phyloP scores from a whole-genome alignment of 2,113 vertebrate genomes.

The Entelurus aequoreus region DNA sequence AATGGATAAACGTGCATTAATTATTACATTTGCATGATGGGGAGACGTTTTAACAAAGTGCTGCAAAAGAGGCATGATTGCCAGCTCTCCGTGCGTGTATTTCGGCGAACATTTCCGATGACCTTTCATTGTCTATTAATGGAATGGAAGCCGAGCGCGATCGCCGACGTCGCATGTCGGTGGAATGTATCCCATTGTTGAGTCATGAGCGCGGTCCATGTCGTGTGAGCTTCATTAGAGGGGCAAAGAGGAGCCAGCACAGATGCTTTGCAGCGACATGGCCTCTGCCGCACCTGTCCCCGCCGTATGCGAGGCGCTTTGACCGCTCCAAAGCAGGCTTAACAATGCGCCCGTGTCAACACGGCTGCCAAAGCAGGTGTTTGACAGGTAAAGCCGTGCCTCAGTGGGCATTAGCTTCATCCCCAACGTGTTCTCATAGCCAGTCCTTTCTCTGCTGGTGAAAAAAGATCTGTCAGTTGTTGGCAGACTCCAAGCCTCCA shows the following conservation, averaged over 20 bases:
- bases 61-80: conserved; percentile 43
- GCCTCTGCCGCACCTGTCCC: conserved; percentile 51
- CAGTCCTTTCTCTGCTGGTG: conserved; percentile 43
- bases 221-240: conserved; percentile 33
- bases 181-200: conserved; percentile 17
- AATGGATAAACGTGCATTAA: conserved; percentile 56
- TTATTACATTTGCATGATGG: conserved; percentile 48
- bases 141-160: conserved; percentile 14
- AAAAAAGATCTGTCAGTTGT: conserved; percentile 47
- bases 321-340: conserved; percentile 31
- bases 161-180: conserved; percentile 10
- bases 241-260: conserved; percentile 29
- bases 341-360: conserved; percentile 50
- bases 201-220: conserved; percentile 16
- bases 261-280: conserved; percentile 43
- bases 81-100: conserved; percentile 18
- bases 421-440: conserved; percentile 38
- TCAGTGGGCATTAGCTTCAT: conserved; percentile 34
- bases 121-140: conserved; percentile 22
- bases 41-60: conserved; percentile 40
- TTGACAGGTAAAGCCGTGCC: conserved; percentile 61
- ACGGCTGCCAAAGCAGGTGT: conserved; percentile 49
- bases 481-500: conserved; percentile 32
- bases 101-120: conserved; percentile 11
- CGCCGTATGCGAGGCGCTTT: conserved; percentile 52